Conservation (phyloP, 2,797 vertebrate genomes). For the Florisuga fusca region DNA sequence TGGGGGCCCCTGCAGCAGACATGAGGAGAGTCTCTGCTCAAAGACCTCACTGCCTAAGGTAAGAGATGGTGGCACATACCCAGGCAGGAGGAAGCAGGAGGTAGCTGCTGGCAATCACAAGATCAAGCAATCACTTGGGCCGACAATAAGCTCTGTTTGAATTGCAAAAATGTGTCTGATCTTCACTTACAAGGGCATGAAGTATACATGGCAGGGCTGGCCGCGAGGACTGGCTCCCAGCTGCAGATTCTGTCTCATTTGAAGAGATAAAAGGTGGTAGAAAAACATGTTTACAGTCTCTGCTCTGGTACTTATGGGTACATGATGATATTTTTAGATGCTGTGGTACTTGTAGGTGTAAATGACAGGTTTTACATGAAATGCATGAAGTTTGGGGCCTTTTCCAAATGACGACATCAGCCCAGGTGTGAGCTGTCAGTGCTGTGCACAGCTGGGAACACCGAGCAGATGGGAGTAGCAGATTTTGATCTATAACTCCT, state of each 20-base stretch:
- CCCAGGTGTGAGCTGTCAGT: background rate
- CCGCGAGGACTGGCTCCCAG: background rate
- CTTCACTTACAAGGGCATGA: background rate
- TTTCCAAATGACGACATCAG: background rate
- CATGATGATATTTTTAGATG: slow-evolving; percentile 15
- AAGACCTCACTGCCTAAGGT: background rate
- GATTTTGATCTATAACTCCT: background rate
- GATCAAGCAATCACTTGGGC: background rate
- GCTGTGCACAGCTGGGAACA: background rate
- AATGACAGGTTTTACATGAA: slow-evolving; percentile 20
- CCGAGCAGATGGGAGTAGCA: background rate
- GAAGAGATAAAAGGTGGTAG: background rate
- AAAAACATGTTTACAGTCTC: slow-evolving; percentile 21
- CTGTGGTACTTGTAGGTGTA: background rate
- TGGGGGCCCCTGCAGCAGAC: accelerated
- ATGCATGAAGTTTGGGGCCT: background rate
- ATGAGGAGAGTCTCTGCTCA: background rate
- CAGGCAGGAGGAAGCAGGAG: background rate
- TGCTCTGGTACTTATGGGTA: background rate
- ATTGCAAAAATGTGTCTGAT: background rate
- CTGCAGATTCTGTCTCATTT: background rate
- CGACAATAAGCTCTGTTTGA: slow-evolving; percentile 4
- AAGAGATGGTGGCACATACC: accelerated
- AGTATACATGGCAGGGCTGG: background rate
- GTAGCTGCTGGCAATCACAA: background rate